These are phyloP conservation scores for Nomada fabriciana DNA, from an alignment of 2,888 invertebrate genomes.

Conservation along the genomic window DNA sequence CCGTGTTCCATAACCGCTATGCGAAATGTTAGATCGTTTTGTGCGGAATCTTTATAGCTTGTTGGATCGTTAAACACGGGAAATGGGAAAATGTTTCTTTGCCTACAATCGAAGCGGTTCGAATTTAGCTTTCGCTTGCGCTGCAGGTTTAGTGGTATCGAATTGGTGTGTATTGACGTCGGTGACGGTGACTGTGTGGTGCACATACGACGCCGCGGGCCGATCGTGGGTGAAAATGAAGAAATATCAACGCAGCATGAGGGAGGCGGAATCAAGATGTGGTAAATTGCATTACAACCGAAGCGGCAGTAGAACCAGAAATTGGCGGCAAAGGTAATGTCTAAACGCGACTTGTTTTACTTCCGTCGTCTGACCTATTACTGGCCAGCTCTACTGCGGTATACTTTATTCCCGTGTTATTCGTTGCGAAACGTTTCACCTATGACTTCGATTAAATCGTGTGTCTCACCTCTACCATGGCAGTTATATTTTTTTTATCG, in stretches of 20 bases:
- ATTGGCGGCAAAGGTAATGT: conserved; percentile 92
- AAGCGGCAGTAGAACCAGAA: conserved; percentile 91
- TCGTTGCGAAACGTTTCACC: not conserved
- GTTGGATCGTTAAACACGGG: not conserved
- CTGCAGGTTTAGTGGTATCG: conserved; percentile 90
- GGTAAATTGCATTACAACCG: conserved; percentile 89
- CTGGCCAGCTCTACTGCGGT: conserved; percentile 30
- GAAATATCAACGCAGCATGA: conserved; percentile 92
- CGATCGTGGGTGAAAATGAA: conserved; percentile 96
- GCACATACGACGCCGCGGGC: conserved; percentile 94
- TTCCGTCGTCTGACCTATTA: conserved; percentile 46
- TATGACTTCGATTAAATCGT: not conserved
- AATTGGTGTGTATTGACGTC: conserved; percentile 91
- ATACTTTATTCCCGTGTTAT: not conserved
- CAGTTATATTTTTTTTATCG: too few species aligned
- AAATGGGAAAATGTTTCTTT: not conserved
- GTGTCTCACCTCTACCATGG: not conserved
- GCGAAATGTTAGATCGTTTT: not conserved
- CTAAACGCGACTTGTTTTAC: conserved; percentile 10
- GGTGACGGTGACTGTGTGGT: conserved; percentile 92
- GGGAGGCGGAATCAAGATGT: conserved; percentile 88
- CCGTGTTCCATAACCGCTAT: not conserved
- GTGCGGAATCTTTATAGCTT: not conserved
- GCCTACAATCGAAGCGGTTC: conserved; percentile 1
- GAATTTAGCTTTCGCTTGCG: conserved; percentile 21